Evolutionary conservation across 2,797 vertebrate species (phyloP).

Genomic region (Sebastes minor): DNA sequence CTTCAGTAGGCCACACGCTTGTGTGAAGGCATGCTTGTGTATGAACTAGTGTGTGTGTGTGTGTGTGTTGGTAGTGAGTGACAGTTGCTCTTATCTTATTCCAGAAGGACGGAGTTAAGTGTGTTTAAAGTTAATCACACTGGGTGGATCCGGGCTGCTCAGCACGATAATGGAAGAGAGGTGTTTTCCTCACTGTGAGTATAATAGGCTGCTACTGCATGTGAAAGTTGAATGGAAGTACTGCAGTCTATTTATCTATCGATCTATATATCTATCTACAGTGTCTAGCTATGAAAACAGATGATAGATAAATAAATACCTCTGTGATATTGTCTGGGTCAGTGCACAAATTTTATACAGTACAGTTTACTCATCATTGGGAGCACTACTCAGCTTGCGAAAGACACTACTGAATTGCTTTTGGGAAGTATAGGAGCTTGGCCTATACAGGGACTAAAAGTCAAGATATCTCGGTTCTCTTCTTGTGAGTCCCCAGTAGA

Average conservation of each 20-base stretch:
- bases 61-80: conserved; percentile 1
- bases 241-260: not conserved
- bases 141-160: conserved; percentile 66
- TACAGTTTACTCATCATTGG: not conserved
- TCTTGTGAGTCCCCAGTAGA: too few relatives aligned
- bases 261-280: not conserved
- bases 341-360: not conserved
- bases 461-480: not conserved
- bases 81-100: conserved; percentile 67
- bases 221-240: not conserved
- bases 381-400: not conserved
- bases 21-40: not conserved
- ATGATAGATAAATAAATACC: not conserved
- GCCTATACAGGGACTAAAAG: not conserved
- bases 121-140: conserved; percentile 22
- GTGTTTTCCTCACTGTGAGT: conserved; percentile 11
- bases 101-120: conserved; percentile 18
- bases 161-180: conserved; percentile 53
- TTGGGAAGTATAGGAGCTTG: not conserved
- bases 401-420: not conserved
- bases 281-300: not conserved
- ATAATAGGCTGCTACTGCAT: not conserved
- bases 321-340: not conserved
- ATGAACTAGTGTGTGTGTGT: not conserved
- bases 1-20: not conserved